These are phyloP conservation scores for Branchipolynoe longqiensis DNA, from an alignment of 2,888 invertebrate species.

Conservation along the genomic window DNA sequence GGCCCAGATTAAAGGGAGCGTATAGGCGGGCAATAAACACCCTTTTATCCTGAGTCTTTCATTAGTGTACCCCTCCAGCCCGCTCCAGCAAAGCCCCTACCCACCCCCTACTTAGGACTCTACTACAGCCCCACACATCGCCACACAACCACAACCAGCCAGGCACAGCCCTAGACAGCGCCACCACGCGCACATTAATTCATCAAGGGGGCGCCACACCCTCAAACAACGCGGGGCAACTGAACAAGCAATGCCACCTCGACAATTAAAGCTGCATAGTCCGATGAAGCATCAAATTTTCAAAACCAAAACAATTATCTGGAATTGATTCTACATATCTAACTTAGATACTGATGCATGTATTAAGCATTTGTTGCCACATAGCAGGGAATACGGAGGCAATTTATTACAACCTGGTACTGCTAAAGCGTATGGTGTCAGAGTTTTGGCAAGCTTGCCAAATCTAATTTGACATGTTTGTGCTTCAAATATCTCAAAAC, in stretches of 20 bases:
- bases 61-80: no score
- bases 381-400: no score
- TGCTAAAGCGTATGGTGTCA: no score
- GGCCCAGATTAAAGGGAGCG: slow-evolving; percentile 11
- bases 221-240: background rate
- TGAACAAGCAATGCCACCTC: background rate
- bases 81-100: background rate
- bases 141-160: background rate
- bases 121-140: background rate
- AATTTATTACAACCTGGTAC: no score
- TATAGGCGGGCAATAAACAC: slow-evolving; percentile 21
- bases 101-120: background rate
- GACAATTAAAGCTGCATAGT: slow-evolving; percentile 16
- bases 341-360: no score
- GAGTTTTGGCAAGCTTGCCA: no score
- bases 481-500: no score
- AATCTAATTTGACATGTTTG: no score
- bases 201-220: background rate
- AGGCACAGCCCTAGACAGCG: background rate
- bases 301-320: no score
- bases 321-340: no score
- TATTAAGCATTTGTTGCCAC: no score
- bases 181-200: slow-evolving; percentile 5
- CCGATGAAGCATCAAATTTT: no score
- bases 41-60: slow-evolving; percentile 36